These are phyloP conservation scores for Pseudomyrmex pallidus DNA, from an alignment of 1,140 invertebrate species.

Conservation along the genomic window DNA sequence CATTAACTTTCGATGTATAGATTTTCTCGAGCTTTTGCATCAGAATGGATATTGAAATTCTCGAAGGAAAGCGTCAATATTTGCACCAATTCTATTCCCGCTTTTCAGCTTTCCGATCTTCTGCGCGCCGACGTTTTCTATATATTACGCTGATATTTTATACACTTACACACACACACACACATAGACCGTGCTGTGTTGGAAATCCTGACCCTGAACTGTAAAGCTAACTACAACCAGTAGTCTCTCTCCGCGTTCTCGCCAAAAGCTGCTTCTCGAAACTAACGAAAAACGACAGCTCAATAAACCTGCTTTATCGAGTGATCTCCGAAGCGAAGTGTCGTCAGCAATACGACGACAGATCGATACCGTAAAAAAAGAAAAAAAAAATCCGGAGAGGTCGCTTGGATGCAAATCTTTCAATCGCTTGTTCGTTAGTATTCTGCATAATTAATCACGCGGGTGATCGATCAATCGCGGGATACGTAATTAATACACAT, in stretches of 20 bases:
- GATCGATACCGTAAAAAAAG: slow-evolving; percentile 12
- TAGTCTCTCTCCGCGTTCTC: neutral
- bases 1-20: neutral
- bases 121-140: neutral
- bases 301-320: slow-evolving; percentile 14
- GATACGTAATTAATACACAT: neutral
- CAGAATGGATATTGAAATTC: slow-evolving; percentile 22
- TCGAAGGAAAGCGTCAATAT: slow-evolving; percentile 32
- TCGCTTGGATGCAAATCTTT: slow-evolving; percentile 28
- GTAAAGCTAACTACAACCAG: neutral
- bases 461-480: neutral
- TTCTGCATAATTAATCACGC: slow-evolving; percentile 45
- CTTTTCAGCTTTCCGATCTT: slow-evolving; percentile 4
- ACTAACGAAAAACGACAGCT: neutral
- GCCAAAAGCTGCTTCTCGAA: neutral
- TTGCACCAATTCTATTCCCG: neutral
- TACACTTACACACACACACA: neutral
- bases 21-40: neutral
- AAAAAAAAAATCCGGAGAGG: neutral
- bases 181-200: neutral
- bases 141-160: slow-evolving; percentile 9
- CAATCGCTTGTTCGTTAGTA: slow-evolving; percentile 13
- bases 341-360: neutral
- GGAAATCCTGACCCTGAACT: neutral
- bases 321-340: slow-evolving; percentile 10